Conservation (phyloP, 2,888 invertebrate genomes). For the Ctena decussata region DNA sequence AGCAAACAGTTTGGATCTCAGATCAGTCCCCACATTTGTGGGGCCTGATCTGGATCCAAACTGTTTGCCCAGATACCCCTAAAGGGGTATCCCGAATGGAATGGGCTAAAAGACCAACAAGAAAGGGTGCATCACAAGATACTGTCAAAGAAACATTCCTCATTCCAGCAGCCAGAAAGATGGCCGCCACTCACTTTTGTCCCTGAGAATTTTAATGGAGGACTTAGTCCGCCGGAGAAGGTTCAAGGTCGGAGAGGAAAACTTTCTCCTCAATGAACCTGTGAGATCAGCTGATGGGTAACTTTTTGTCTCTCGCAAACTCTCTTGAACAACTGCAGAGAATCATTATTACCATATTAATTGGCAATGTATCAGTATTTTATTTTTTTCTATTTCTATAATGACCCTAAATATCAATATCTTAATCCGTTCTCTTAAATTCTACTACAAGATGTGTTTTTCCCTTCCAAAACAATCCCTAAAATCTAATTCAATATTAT, state of each 20-base stretch:
- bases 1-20: too few species aligned
- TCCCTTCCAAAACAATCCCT: too few species aligned
- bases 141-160: constrained; percentile 4
- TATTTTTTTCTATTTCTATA: too few species aligned
- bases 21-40: too few species aligned
- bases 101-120: background rate
- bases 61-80: too few species aligned
- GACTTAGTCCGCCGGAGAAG: constrained; percentile 63
- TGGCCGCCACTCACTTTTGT: constrained; percentile 56
- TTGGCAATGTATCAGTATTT: too few species aligned
- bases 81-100: too few species aligned
- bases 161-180: background rate
- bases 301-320: constrained; percentile 56
- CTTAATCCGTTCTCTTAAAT: too few species aligned
- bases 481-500: too few species aligned
- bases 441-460: too few species aligned
- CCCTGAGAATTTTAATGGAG: constrained; percentile 63
- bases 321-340: constrained; percentile 16
- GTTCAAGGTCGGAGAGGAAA: constrained; percentile 53
- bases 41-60: too few species aligned
- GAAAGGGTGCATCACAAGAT: background rate
- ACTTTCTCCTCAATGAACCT: constrained; percentile 37
- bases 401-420: too few species aligned
- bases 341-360: background rate
- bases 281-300: constrained; percentile 30